Base-by-base conservation (phyloP, 2,888 invertebrate genomes). In the Noctua janthe region DNA sequence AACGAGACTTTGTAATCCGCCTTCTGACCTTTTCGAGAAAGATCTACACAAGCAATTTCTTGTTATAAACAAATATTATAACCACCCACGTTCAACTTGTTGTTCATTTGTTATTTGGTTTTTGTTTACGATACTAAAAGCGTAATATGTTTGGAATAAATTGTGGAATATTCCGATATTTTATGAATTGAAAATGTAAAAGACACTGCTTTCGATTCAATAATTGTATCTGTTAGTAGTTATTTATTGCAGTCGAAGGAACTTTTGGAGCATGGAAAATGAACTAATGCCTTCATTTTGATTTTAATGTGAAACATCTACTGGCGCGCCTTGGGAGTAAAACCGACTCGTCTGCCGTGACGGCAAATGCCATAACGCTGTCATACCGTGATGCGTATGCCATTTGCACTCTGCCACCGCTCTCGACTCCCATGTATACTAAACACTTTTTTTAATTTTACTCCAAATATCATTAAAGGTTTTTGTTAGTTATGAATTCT, bases 11-110 rank as follows among this genome's bases (percentile, higher is more conserved):
- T n/a, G 39, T 59, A 29, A 39, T 8, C 54, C 17, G 23, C 3
- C 35, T 35, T 67, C n/a, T 67, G 47, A 78, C 69, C 78, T 69
- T 77, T 59, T 39, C 6, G 1, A 49, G 17, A 59, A 80, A 78
- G 56, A n/a, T 59, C 17, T 49, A 23, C 20, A 49, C 6, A 80
- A 5, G 47, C 67, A 80, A 59, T 66, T 66, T 78, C 10, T 54
- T 79, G 20, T 54, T 7, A 66, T n/a, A 78, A 78, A 56, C 35
- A 56, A 67, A 35, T 17, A 47, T 67, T 43, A 29, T 62, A 66
- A 66, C 62, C 15, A 10, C 64, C 64, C 64, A 64, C 64, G 17
- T 64, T 64, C 64, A 64, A 64, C 35, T 17, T 64, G 35, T 35
- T 64, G 35, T 17, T 64, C 17, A 64, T 64, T 64, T 64, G 29